A percentile compares a stretch with the other conserved stretches of the same genome.
Conservation (phyloP, 2,113 vertebrate species). For the Rhipidura dahli region DNA sequence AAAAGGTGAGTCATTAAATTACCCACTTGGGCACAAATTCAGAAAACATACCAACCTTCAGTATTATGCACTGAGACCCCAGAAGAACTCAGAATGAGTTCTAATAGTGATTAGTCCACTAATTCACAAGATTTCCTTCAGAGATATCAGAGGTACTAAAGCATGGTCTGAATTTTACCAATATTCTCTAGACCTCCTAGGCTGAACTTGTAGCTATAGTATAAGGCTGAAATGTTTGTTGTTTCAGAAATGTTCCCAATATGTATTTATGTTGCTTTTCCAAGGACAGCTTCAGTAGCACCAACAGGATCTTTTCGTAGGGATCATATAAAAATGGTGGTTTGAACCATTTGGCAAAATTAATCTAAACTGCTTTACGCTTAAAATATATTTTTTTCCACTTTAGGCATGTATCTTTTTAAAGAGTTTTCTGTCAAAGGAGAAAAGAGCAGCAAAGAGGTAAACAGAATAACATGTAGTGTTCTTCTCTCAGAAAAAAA, state of each 20-base stretch:
- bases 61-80: neutral
- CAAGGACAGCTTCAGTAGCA: neutral
- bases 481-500: neutral
- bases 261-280: neutral
- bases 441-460: neutral
- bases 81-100: neutral
- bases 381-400: neutral
- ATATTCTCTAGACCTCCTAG: neutral
- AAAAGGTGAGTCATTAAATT: neutral
- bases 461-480: neutral
- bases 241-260: neutral
- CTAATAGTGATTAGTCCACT: neutral
- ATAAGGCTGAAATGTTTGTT: rapidly evolving
- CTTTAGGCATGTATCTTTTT: neutral
- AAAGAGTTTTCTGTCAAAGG: neutral
- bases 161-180: neutral
- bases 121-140: neutral
- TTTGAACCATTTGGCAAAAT: neutral
- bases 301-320: neutral
- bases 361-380: neutral
- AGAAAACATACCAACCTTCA: neutral
- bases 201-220: neutral
- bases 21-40: neutral
- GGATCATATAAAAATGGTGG: neutral
- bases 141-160: neutral